Conservation (phyloP, 2,113 vertebrate genomes). For the Eclectus roratus region DNA sequence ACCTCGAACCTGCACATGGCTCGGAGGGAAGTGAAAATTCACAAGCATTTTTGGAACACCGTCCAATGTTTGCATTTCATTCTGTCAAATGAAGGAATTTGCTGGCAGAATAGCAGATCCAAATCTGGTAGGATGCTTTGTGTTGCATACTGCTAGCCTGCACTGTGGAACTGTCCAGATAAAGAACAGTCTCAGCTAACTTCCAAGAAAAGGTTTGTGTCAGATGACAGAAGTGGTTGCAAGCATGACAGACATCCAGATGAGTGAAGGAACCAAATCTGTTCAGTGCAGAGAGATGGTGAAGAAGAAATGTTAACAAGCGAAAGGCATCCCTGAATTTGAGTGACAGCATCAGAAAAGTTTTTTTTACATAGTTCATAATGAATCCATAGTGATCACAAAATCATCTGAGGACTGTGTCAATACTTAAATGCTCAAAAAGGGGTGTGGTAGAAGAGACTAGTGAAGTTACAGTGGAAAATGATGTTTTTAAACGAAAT, state of each 20-base stretch:
- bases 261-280: neutral
- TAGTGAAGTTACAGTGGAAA: neutral
- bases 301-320: neutral
- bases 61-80: neutral
- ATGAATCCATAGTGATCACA: neutral
- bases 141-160: neutral
- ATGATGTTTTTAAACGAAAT: neutral
- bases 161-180: neutral
- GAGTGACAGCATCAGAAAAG: neutral
- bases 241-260: neutral
- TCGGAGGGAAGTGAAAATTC: neutral
- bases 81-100: neutral
- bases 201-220: neutral
- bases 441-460: accelerated
- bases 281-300: neutral
- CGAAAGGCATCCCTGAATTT: neutral
- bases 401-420: neutral
- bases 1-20: neutral
- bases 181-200: neutral
- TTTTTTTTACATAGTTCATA: neutral
- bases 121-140: neutral
- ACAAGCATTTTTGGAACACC: neutral
- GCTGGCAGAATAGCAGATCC: neutral
- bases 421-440: neutral
- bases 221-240: neutral